phyloP scores from a whole-genome alignment of 2,888 invertebrate species.

The Bombyx huttoni region DNA sequence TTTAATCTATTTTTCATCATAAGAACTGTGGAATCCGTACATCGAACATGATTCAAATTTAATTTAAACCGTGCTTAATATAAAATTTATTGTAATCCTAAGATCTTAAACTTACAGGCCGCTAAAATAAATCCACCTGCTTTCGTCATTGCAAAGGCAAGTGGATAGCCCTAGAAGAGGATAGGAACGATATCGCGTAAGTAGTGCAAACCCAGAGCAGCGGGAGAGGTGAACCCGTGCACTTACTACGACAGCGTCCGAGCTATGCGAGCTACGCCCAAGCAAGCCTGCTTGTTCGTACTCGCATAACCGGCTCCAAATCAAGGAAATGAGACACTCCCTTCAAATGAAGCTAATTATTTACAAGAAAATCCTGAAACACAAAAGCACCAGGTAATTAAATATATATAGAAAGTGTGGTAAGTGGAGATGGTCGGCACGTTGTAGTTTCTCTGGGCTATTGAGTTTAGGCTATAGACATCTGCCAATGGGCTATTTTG shows the following conservation, averaged over 20 bases:
- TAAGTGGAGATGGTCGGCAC: not conserved
- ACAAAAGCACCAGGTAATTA: not conserved
- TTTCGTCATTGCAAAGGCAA: not conserved
- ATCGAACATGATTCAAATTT: no score
- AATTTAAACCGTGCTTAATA: not conserved
- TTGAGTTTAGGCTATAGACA: slow-evolving; percentile 3
- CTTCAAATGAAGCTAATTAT: not conserved
- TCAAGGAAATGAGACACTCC: no score
- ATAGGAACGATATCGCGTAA: not conserved
- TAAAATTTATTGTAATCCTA: not conserved
- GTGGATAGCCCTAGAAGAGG: not conserved
- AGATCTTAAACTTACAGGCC: not conserved
- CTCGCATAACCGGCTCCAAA: not conserved
- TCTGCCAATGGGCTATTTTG: slow-evolving; percentile 1
- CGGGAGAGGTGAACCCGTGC: not conserved
- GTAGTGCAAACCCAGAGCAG: not conserved
- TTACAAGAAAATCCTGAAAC: not conserved
- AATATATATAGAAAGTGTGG: not conserved
- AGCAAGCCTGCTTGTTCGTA: not conserved
- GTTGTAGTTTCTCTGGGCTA: not conserved
- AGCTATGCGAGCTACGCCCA: not conserved
- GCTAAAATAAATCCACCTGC: not conserved
- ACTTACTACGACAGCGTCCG: not conserved
- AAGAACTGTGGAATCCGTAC: no score
- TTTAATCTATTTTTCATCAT: no score